Evolutionary conservation across 2,797 vertebrate species (phyloP), one percentile per base, ranked within the genome.

Genomic region (Myotis myotis): DNA sequence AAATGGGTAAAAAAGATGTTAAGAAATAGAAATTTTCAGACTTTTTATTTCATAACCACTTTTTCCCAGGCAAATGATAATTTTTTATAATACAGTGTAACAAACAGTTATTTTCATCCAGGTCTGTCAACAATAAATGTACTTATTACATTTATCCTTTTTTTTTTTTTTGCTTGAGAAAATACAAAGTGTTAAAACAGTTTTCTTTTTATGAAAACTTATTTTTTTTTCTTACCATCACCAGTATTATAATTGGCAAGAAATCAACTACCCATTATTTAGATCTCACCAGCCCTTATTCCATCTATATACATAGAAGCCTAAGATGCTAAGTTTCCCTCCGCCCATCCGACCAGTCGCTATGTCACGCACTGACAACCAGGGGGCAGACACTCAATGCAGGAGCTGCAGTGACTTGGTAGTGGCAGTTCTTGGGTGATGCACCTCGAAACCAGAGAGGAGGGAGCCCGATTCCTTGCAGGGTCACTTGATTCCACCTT

Each of bases 1-100:
- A 87, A 44, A 11, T 66, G 8, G 0, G 3, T 66, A 78, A 53
- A 51, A 78, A 78, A n/a, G 23, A 9, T 2, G 7, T 70, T 81
- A 87, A 74, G 8, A 81, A 72, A 71, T 25, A 64, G 10, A 89
- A 23, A 28, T 1, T 8, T 60, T 8, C 41, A 41, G 20, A 13
- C 5, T 33, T 38, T 87, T 89, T 41, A 75, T 13, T 23, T 80
- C 25, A 15, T 76, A 87, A 87, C 9, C 4, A 64, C 44, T 79
- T 87, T 94, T 70, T 8, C 16, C 5, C 6, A 57, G 22, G 55
- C 25, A 92, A 92, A 33, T 9, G 33, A 41, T 76, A 47, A 47
- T 36, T 92, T 91, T 90, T 93, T 90, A 76, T 94, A 57, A 47
- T 74, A 53, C 0, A 36, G 44, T 41, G 64, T 71, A 92, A 8